Evolutionary conservation across 2,888 invertebrate genomes (phyloP).

Genomic region (Sussaba pulchella): DNA sequence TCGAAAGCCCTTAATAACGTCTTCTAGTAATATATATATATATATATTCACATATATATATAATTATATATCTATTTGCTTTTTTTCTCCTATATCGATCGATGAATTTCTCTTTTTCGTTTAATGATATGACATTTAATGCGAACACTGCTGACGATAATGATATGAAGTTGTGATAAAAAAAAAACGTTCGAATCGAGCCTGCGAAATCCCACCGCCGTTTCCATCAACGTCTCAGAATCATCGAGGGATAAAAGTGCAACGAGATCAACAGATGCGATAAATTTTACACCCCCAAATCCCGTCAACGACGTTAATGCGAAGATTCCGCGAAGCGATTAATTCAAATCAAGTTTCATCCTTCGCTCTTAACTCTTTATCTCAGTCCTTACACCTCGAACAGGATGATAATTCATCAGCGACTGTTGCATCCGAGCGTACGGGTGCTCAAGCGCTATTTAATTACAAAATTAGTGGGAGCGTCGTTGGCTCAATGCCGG

Average conservation of each 20-base stretch:
- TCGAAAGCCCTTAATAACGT: slow-evolving; percentile 75
- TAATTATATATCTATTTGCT: slow-evolving; percentile 30
- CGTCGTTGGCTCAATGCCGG: slow-evolving; percentile 46
- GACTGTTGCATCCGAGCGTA: slow-evolving; percentile 42
- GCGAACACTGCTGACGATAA: slow-evolving; percentile 73
- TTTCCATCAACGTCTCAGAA: not conserved
- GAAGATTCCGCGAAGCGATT: not conserved
- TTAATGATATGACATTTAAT: slow-evolving; percentile 79
- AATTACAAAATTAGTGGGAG: slow-evolving; percentile 62
- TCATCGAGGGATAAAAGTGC: not conserved
- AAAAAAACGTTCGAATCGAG: slow-evolving; percentile 62
- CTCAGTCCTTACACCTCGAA: not conserved
- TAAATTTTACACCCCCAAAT: too few relatives aligned
- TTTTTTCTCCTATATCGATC: slow-evolving; percentile 73
- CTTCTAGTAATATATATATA: slow-evolving; percentile 42
- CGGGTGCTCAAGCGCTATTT: slow-evolving; percentile 52
- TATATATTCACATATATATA: slow-evolving; percentile 27
- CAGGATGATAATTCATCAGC: slow-evolving; percentile 54
- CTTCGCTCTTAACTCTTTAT: slow-evolving; percentile 1
- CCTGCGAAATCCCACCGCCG: not conserved
- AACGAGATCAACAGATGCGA: too few relatives aligned
- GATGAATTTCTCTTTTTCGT: slow-evolving; percentile 64
- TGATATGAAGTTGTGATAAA: slow-evolving; percentile 78
- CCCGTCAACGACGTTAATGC: not conserved
- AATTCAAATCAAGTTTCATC: slow-evolving; percentile 3